These are phyloP conservation scores for Cheirogaleus medius DNA, from an alignment of 2,113 vertebrate species.

Conservation along the genomic window DNA sequence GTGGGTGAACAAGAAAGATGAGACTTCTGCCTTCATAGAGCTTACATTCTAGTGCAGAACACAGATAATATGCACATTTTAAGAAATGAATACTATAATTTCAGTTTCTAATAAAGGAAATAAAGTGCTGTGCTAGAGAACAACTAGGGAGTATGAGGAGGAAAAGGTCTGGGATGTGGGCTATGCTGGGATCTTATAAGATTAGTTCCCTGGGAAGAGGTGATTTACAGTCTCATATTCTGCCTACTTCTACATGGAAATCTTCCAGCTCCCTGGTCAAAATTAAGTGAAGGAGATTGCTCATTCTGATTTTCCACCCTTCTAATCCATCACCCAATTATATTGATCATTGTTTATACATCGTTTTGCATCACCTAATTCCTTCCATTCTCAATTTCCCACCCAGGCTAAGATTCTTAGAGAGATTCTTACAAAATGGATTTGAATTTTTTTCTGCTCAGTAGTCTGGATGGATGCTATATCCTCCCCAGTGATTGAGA, in stretches of 20 bases:
- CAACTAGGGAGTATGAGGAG: not conserved
- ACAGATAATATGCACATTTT: not conserved
- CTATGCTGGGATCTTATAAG: not conserved
- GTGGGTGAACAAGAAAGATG: not conserved
- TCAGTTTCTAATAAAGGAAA: not conserved
- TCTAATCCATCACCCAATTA: not conserved
- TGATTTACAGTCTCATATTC: not conserved
- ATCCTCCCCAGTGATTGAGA: not conserved
- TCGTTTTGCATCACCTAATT: not conserved
- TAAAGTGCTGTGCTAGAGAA: not conserved
- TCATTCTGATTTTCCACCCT: not conserved
- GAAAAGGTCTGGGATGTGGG: rapidly evolving
- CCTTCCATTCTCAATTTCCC: not conserved
- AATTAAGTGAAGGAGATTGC: not conserved
- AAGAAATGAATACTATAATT: not conserved
- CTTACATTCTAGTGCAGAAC: not conserved
- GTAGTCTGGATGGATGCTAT: not conserved
- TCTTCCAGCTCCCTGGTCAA: not conserved
- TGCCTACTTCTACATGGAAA: not conserved
- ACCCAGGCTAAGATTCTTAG: not conserved
- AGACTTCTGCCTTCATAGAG: not conserved
- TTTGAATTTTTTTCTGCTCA: not conserved
- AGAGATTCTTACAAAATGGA: not conserved
- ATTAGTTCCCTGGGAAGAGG: not conserved
- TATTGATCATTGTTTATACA: not conserved